Base-by-base conservation (phyloP, 1,140 invertebrate species). In the Drosophila aff. region DNA sequence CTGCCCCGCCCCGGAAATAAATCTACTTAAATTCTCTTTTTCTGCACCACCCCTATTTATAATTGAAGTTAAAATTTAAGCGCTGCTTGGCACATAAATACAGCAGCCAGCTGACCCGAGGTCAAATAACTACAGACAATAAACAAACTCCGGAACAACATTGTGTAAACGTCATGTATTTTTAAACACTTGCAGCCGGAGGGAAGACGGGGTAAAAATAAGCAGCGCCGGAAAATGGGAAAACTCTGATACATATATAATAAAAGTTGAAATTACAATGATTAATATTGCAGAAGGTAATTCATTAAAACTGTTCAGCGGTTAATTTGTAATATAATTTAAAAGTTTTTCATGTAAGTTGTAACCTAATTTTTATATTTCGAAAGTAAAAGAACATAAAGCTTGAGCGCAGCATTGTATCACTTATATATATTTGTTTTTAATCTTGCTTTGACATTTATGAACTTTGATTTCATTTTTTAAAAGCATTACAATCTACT, bases 101-200 rank as follows among this genome's bases (percentile, higher is more conserved):
- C 15, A n/a, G 41, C 21, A 31, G 40, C 5, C 18, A 26, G 13
- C 28, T 31, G 18, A n/a, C 76, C 57, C 1, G 55, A 13, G 53
- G 77, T 58, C 53, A 79, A 59, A 78, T 33, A 11, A 59, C 41
- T 55, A 46, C 55, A 57, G 55, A 52, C 74, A 58, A 65, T 44
- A 63, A 58, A 71, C 46, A 72, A 46, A 50, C 53, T 73, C 13
- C 5, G 18, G 53, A 46, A 43, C 18, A 44, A 61, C 50, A 69
- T 77, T 61, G 43, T 64, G 75, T 62, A 77, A 69, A 77, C 64
- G 75, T 55, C 50, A 57, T 76, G 74, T 66, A 36, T 43, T 66
- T 76, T 59, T 61, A 57, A 61, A 58, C 38, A 52, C 10, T 47
- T 41, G 21, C 31, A 26, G 38, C 28, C 21, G 21, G 26, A 18